These are phyloP conservation scores for Mesoligia furuncula DNA, from an alignment of 2,888 invertebrate genomes.

Conservation along the genomic window DNA sequence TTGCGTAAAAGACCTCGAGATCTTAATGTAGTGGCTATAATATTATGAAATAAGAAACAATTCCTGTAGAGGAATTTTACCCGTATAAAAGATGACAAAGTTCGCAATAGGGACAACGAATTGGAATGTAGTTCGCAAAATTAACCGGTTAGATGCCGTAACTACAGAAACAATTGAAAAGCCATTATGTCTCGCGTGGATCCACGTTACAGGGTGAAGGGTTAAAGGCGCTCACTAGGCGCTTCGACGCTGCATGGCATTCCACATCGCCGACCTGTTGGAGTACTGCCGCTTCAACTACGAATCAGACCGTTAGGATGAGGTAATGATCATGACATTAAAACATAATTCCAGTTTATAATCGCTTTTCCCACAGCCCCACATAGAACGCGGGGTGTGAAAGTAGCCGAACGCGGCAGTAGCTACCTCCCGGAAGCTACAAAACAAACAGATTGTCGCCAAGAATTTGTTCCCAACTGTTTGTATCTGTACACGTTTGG, in stretches of 20 bases:
- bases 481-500: slow-evolving; percentile 56
- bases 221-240: no score
- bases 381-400: neutral
- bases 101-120: neutral
- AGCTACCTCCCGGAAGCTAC: neutral
- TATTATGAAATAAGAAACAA: neutral
- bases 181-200: no score
- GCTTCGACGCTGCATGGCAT: neutral
- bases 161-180: no score
- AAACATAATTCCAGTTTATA: neutral
- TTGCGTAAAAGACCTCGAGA: neutral
- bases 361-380: slow-evolving; percentile 19
- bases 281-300: neutral
- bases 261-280: neutral
- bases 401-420: slow-evolving; percentile 30
- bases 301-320: neutral
- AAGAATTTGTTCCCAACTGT: slow-evolving; percentile 60
- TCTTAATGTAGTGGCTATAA: neutral
- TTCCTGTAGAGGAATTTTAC: neutral
- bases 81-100: neutral
- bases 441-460: slow-evolving; percentile 50
- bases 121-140: neutral
- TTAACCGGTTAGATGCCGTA: no score
- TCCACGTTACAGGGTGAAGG: no score
- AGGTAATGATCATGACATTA: neutral